phyloP scores from a whole-genome alignment of 2,888 invertebrate genomes.

The Altica lythri region DNA sequence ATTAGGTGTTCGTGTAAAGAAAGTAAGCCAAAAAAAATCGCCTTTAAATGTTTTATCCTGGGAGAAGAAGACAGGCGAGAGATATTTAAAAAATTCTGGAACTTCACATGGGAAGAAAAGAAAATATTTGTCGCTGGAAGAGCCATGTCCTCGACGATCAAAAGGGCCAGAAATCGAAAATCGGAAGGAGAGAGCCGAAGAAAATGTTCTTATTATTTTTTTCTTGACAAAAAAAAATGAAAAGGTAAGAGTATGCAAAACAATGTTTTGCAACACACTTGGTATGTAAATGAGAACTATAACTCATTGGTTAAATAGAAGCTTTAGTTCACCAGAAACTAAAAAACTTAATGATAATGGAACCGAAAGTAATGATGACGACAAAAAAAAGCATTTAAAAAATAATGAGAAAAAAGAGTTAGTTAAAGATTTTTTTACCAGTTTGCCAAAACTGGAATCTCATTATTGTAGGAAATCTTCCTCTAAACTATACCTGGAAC shows the following conservation, averaged over 20 bases:
- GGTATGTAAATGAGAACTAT: conserved; percentile 20
- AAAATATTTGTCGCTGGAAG: conserved; percentile 22
- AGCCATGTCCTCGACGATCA: conserved; percentile 17
- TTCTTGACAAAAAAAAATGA: no score
- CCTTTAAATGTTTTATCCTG: conserved; percentile 24
- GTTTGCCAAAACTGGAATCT: not conserved
- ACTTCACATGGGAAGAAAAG: conserved; percentile 27
- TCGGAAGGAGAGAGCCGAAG: no score
- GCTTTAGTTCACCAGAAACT: not conserved
- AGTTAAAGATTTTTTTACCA: conserved; percentile 12
- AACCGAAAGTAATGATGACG: conserved; percentile 11
- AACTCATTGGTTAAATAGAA: conserved; percentile 6
- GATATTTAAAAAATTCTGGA: conserved; percentile 28
- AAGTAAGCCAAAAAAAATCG: not conserved
- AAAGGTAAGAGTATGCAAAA: conserved; percentile 22
- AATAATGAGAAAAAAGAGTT: conserved; percentile 14
- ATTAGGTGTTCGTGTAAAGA: not conserved
- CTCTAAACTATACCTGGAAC: conserved; percentile 4
- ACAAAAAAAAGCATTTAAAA: conserved; percentile 15
- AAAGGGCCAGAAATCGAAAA: no score
- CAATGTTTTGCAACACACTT: conserved; percentile 19
- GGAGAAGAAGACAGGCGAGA: conserved; percentile 20
- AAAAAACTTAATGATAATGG: conserved; percentile 9
- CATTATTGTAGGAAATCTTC: conserved; percentile 19
- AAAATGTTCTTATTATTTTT: no score